Conservation (phyloP, 23 tunicate species). For the Corella eumyota region DNA sequence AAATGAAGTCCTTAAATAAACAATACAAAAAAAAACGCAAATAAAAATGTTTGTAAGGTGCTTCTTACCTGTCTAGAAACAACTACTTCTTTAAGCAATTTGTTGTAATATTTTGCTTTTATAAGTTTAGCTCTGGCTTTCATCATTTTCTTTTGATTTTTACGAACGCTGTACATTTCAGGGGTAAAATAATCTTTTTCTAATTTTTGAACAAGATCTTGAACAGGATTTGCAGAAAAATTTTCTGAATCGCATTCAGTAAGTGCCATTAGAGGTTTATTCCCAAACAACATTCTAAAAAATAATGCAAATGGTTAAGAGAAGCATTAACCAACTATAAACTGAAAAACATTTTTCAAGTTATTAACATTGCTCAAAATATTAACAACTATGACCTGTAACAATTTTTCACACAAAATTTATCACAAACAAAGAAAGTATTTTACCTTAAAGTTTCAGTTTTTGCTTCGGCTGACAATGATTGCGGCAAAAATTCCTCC, state of each 20-base stretch:
- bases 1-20: too few relatives aligned
- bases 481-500: conserved; percentile 12
- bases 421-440: not conserved
- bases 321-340: too few relatives aligned
- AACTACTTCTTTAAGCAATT: conserved; percentile 16
- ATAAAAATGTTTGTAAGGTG: not conserved
- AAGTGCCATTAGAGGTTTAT: too few relatives aligned
- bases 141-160: conserved; percentile 5
- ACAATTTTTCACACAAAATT: too few relatives aligned
- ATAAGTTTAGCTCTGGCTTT: not conserved
- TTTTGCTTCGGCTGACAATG: conserved; percentile 9
- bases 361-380: too few relatives aligned
- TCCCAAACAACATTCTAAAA: too few relatives aligned
- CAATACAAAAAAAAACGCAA: not conserved
- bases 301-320: too few relatives aligned
- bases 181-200: conserved; percentile 14
- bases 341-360: too few relatives aligned
- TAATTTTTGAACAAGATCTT: conserved; percentile 7
- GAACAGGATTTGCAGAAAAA: conserved; percentile 25
- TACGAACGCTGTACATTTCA: conserved; percentile 5
- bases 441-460: conserved; percentile 26
- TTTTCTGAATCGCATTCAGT: too few relatives aligned
- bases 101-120: conserved; percentile 13
- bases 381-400: too few relatives aligned
- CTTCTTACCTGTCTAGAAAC: conserved; percentile 17